A percentile compares a stretch with the other conserved stretches of the same genome.
These are phyloP conservation scores for Octopus bimaculoides DNA, from an alignment of 1,140 invertebrate genomes.

Conservation along the genomic window DNA sequence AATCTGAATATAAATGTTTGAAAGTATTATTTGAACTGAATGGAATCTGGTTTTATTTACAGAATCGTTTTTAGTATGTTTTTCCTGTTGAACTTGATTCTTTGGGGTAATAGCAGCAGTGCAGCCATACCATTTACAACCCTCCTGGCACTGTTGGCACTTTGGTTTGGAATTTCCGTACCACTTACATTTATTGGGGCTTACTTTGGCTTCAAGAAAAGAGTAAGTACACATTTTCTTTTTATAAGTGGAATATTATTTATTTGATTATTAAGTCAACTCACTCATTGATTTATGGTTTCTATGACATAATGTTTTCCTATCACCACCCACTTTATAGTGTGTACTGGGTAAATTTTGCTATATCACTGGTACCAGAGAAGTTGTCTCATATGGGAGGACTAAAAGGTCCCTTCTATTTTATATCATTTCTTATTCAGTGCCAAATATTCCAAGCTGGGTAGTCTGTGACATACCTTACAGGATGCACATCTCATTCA, in stretches of 20 bases:
- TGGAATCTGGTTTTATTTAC: conserved; percentile 24
- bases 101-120: conserved; percentile 93
- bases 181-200: conserved; percentile 97
- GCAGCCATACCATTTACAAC: conserved; percentile 96
- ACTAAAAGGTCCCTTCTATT: too few relatives aligned
- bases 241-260: neutral
- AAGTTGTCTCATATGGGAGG: too few relatives aligned
- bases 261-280: neutral
- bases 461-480: too few relatives aligned
- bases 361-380: too few relatives aligned
- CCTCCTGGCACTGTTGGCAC: conserved; percentile 89
- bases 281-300: neutral
- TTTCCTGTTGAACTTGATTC: conserved; percentile 92
- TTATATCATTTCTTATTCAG: too few relatives aligned
- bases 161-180: conserved; percentile 98
- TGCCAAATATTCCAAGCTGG: too few relatives aligned
- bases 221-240: conserved; percentile 65
- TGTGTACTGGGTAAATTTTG: too few relatives aligned
- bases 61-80: conserved; percentile 93
- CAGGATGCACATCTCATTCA: too few relatives aligned
- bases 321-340: too few relatives aligned
- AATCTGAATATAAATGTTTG: too few relatives aligned
- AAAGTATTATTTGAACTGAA: too few relatives aligned
- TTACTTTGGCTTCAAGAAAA: conserved; percentile 96
- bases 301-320: neutral